phyloP scores from a whole-genome alignment of 2,797 vertebrate species.

The Heterohyrax brucei region DNA sequence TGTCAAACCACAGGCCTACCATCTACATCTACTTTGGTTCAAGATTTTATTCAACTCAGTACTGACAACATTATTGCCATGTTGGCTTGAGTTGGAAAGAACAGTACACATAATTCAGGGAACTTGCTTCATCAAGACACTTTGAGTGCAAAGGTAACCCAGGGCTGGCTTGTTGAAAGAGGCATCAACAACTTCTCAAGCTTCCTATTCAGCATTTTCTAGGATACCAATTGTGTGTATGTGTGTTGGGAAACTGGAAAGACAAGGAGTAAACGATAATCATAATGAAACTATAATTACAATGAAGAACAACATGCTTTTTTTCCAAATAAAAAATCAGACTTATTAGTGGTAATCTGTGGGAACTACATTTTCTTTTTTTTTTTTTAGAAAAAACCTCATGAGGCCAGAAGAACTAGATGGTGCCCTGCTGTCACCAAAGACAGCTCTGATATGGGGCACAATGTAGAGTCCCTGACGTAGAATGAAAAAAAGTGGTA shows the following conservation, averaged over 20 bases:
- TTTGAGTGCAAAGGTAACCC: not conserved
- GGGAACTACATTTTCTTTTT: not conserved
- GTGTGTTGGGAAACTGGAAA: not conserved
- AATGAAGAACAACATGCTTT: conserved; percentile 73
- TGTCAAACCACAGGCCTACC: not conserved
- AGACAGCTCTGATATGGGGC: too few species aligned
- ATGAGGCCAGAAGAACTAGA: too few species aligned
- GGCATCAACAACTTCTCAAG: conserved; percentile 50
- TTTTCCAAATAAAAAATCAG: conserved; percentile 79
- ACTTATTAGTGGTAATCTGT: conserved; percentile 69
- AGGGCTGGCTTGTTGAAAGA: not conserved
- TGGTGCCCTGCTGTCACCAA: too few species aligned
- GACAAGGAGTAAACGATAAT: conserved; percentile 31
- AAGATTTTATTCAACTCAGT: conserved; percentile 34
- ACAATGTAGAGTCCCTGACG: too few species aligned
- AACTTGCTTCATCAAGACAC: not conserved
- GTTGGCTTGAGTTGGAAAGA: conserved; percentile 65
- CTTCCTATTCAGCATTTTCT: conserved; percentile 55
- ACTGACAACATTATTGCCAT: conserved; percentile 45
- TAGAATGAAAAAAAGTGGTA: too few species aligned
- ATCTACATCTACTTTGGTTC: not conserved
- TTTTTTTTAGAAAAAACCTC: too few species aligned
- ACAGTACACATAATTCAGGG: conserved; percentile 65
- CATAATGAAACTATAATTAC: not conserved
- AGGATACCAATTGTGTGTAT: not conserved